Percentiles rank a stretch among this genome's conserved stretches.
Conservation (phyloP, 2,797 vertebrate species). For the Sarcophilus harrisii region DNA sequence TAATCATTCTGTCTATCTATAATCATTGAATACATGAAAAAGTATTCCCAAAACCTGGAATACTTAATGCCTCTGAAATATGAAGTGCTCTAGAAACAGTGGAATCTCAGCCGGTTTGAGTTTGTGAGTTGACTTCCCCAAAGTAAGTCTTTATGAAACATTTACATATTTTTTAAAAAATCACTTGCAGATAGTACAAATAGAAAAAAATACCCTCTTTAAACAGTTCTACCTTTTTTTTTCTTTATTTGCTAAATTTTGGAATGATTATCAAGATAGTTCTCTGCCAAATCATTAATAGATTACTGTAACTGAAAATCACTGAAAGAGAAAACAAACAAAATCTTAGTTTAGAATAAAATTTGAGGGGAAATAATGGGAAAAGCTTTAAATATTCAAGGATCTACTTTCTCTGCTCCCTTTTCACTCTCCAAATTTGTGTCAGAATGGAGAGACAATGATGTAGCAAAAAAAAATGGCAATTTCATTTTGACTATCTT, state of each 20-base stretch:
- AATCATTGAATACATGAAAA: not conserved
- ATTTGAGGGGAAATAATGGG: slow-evolving; percentile 50
- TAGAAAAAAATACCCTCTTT: not conserved
- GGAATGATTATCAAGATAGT: not conserved
- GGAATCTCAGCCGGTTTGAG: not conserved
- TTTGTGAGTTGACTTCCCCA: not conserved
- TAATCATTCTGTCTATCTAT: not conserved
- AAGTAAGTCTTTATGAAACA: not conserved
- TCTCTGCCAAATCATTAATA: slow-evolving; percentile 55
- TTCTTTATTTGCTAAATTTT: too few relatives aligned
- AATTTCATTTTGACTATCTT: too few relatives aligned
- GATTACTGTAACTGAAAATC: slow-evolving; percentile 51
- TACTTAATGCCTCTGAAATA: not conserved
- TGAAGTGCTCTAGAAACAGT: not conserved
- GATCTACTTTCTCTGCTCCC: too few relatives aligned
- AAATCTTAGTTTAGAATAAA: slow-evolving; percentile 56
- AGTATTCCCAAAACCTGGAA: not conserved
- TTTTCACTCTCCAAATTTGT: too few relatives aligned
- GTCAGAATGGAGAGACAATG: too few relatives aligned
- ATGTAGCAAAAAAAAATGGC: too few relatives aligned
- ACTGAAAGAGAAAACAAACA: slow-evolving; percentile 55
- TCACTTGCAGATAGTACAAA: not conserved
- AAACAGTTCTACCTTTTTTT: not conserved
- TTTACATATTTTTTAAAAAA: not conserved
- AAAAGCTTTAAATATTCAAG: slow-evolving; percentile 3